Evolutionary conservation across 2,113 vertebrate species (phyloP).

Genomic region (Pelecanus crispus): DNA sequence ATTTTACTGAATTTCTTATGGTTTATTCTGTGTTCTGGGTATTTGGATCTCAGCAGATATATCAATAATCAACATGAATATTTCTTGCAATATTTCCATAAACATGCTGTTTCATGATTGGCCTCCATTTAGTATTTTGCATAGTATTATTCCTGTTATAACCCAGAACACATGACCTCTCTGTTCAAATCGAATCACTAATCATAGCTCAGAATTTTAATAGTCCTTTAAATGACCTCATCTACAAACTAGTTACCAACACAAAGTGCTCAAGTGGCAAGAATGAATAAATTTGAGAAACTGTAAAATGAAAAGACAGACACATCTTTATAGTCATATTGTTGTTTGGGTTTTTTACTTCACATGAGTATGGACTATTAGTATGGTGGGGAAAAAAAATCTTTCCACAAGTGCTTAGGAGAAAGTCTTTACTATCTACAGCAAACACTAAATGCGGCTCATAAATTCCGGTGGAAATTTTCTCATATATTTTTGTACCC

Average conservation of each 20-base stretch:
- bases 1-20: neutral
- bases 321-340: neutral
- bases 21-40: neutral
- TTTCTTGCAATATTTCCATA: neutral
- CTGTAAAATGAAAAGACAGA: neutral
- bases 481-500: neutral
- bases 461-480: neutral
- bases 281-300: neutral
- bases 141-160: neutral
- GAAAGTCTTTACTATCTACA: neutral
- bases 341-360: neutral
- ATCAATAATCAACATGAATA: neutral
- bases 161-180: neutral
- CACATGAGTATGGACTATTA: neutral
- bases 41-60: neutral
- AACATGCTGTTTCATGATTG: neutral
- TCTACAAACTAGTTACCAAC: neutral
- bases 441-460: neutral
- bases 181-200: neutral
- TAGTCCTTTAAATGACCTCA: neutral
- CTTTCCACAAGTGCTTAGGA: neutral
- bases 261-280: neutral
- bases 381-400: neutral
- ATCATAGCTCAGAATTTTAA: neutral
- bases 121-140: neutral